phyloP scores from a whole-genome alignment of 2,888 invertebrate species.

The Yponomeuta cagnagella region DNA sequence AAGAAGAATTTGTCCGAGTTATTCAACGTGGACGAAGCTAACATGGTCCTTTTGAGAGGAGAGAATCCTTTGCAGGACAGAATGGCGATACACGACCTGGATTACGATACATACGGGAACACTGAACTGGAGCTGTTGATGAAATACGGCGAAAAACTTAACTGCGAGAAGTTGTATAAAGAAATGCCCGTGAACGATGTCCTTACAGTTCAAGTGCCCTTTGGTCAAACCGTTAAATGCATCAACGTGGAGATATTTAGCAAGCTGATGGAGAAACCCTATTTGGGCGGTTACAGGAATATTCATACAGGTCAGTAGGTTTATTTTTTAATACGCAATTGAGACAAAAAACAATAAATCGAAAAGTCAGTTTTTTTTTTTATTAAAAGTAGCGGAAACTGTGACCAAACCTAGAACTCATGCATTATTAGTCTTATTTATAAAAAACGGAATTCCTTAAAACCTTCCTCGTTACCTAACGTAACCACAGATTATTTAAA shows the following conservation, averaged over 20 bases:
- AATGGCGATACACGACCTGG: constrained; percentile 58
- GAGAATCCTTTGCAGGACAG: constrained; percentile 58
- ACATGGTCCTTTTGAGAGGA: constrained; percentile 66
- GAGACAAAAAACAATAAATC: too few species aligned
- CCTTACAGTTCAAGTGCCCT: constrained; percentile 59
- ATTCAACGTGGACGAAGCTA: constrained; percentile 70
- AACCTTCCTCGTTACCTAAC: too few species aligned
- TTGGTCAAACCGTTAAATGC: constrained; percentile 52
- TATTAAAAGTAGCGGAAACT: too few species aligned
- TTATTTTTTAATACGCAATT: too few species aligned
- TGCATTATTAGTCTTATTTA: too few species aligned
- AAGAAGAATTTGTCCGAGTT: constrained; percentile 76
- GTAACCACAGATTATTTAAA: too few species aligned
- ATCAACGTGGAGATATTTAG: constrained; percentile 69
- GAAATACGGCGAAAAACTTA: constrained; percentile 53
- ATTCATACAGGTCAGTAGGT: constrained; percentile 72
- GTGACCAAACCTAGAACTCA: too few species aligned
- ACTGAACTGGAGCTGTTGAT: constrained; percentile 61
- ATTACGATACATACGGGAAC: constrained; percentile 68
- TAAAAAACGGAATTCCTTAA: too few species aligned
- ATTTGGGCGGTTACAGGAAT: constrained; percentile 87
- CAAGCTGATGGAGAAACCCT: constrained; percentile 80
- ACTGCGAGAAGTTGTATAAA: constrained; percentile 60
- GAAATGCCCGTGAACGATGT: constrained; percentile 61
- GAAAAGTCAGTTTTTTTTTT: too few species aligned